These are phyloP conservation scores for Raphicerus campestris DNA, from an alignment of 2,113 vertebrate species.

Conservation along the genomic window DNA sequence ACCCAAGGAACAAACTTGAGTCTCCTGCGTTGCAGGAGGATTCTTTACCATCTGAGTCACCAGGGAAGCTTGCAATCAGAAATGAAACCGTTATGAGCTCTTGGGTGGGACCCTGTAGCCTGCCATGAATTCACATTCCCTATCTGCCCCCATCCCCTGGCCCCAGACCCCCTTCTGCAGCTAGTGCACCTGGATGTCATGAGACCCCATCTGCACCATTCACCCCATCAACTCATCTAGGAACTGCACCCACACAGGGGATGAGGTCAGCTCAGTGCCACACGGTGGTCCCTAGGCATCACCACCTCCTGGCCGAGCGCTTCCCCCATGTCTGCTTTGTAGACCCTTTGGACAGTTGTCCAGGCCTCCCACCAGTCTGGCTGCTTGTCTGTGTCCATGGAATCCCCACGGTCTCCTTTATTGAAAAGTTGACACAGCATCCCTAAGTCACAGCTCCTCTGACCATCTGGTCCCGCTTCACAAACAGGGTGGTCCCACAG, in stretches of 20 bases:
- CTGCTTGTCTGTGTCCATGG: accelerated
- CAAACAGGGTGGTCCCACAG: neutral
- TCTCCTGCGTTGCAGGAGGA: accelerated
- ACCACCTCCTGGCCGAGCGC: neutral
- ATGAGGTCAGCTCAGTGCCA: neutral
- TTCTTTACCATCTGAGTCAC: neutral
- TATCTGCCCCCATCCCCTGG: neutral
- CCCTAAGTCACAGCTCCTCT: neutral
- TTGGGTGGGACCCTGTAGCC: neutral
- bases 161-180: accelerated
- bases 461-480: neutral
- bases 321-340: neutral
- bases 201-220: neutral
- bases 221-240: neutral
- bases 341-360: neutral
- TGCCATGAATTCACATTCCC: no score
- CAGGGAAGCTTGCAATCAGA: neutral
- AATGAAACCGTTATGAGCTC: neutral
- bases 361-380: neutral
- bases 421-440: neutral
- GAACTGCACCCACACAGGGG: neutral
- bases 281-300: neutral
- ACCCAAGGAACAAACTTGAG: neutral
- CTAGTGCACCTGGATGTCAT: neutral
- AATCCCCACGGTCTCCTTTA: neutral